Evolutionary conservation across 2,888 invertebrate genomes (phyloP).

Genomic region (Drosophila cyrtoloma): DNA sequence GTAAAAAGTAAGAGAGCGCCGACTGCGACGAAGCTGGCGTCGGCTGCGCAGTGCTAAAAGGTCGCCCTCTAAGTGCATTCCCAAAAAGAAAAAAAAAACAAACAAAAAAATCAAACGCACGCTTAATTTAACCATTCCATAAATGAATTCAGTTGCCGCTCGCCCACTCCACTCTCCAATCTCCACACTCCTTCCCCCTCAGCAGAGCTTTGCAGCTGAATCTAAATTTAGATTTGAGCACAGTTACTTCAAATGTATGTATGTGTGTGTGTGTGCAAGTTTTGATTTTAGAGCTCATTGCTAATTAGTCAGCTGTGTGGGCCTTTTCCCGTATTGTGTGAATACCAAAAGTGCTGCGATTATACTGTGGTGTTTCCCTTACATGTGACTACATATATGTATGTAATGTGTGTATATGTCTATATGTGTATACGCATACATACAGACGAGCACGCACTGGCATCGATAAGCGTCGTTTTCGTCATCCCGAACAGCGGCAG

Average conservation of each 20-base stretch:
- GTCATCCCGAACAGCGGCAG: conserved; percentile 44
- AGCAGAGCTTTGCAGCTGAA: conserved; percentile 45
- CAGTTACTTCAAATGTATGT: neutral
- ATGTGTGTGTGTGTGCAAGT: neutral
- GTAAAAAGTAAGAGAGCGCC: conserved; percentile 46
- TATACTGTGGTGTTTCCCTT: conserved; percentile 25
- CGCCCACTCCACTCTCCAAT: conserved; percentile 2
- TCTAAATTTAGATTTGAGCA: conserved; percentile 24
- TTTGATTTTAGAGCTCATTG: conserved; percentile 42
- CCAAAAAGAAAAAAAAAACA: conserved; percentile 38
- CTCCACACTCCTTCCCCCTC: neutral
- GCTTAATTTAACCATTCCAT: conserved; percentile 31
- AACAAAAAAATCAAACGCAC: conserved; percentile 17
- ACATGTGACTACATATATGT: conserved; percentile 2
- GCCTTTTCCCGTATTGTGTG: conserved; percentile 44
- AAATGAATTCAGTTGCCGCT: conserved; percentile 17
- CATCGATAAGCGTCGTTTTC: conserved; percentile 62
- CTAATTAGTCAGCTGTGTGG: conserved; percentile 67
- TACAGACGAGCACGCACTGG: conserved; percentile 48
- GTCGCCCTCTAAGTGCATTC: conserved; percentile 70
- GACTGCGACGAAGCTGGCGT: conserved; percentile 34
- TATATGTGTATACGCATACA: conserved; percentile 2
- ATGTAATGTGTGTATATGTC: neutral
- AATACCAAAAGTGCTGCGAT: conserved; percentile 17
- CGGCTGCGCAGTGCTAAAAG: conserved; percentile 70